Base-by-base conservation (phyloP, 2,113 vertebrate genomes). In the Lagopus muta region DNA sequence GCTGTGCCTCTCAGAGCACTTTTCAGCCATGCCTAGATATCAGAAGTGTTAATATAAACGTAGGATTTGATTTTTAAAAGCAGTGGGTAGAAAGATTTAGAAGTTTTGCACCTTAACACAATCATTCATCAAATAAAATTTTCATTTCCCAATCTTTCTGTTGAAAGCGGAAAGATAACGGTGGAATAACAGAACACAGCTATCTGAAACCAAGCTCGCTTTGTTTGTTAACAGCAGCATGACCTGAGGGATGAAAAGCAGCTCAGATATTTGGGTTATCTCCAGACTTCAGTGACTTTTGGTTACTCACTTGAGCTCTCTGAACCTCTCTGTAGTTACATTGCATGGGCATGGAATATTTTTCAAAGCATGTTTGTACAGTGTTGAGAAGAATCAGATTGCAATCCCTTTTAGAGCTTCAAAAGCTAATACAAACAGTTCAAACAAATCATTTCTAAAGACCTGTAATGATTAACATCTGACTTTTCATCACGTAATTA, bases 401-500 rank as follows among this genome's bases (percentile, higher is more conserved):
- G 3, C 50, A 71, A 67, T 27, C 38, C 4, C 10, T 76, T 82
- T 73, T 62, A 65, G 77, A 76, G 45, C 67, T 82, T 92, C 58
- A 80, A 67, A 77, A 85, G 10, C 52, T 60, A 88, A 79, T 52
- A 82, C 50, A 89, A 93, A 79, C 67, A 80, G 30, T 74, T 87
- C 87, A 85, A 92, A 76, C 1, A 36, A 28, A 60, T 64, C 0
- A 42, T 91, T 93, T 62, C 69, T 79, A 43, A n/a, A 92, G 50
- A 70, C 13, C 7, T 54, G 45, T 47, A 82, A 94, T 80, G 60
- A 93, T 7, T 40, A 94, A 66, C 84, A 82, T 85, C 64, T 92
- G 74, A 45, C 6, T 55, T 79, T 82, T 69, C 6, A 82, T 80
- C 82, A 88, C 80, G 73, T 74, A 91, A 93, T 91, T 79, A 86